These are phyloP conservation scores for Stictonetta naevosa DNA, from an alignment of 2,113 vertebrate genomes.

Conservation along the genomic window DNA sequence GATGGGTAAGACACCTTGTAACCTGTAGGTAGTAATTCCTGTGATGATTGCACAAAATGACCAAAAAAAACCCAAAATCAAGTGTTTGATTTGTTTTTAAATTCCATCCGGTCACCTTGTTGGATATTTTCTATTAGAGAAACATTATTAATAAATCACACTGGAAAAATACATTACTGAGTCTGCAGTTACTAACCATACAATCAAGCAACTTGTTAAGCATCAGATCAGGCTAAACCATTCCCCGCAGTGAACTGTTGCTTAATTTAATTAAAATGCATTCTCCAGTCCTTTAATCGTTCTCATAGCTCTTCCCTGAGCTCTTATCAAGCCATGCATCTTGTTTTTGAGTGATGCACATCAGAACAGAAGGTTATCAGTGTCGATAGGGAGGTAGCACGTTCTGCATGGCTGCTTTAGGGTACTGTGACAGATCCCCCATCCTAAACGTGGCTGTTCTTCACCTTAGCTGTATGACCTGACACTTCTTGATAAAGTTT, in stretches of 20 bases:
- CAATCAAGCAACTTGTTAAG: constrained; percentile 23
- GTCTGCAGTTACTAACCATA: neutral
- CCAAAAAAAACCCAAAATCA: no score
- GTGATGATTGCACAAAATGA: neutral
- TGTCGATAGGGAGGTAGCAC: neutral
- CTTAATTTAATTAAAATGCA: constrained; percentile 36
- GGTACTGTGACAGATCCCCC: neutral
- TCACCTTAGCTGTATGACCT: neutral
- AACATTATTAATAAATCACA: neutral
- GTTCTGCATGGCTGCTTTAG: neutral
- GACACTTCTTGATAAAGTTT: neutral
- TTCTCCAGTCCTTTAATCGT: constrained; percentile 19
- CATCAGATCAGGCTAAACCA: neutral
- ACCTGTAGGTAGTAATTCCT: neutral
- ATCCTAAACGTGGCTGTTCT: neutral
- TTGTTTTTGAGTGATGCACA: neutral
- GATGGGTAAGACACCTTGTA: neutral
- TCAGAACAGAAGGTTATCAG: neutral
- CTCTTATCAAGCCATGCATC: neutral
- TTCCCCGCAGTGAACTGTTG: neutral
- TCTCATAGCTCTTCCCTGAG: constrained; percentile 1
- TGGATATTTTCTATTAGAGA: neutral
- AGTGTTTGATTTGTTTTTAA: neutral
- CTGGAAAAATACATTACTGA: neutral
- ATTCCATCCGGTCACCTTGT: neutral